Conservation (phyloP, 2,113 vertebrate genomes). For the Galeopterus variegatus region DNA sequence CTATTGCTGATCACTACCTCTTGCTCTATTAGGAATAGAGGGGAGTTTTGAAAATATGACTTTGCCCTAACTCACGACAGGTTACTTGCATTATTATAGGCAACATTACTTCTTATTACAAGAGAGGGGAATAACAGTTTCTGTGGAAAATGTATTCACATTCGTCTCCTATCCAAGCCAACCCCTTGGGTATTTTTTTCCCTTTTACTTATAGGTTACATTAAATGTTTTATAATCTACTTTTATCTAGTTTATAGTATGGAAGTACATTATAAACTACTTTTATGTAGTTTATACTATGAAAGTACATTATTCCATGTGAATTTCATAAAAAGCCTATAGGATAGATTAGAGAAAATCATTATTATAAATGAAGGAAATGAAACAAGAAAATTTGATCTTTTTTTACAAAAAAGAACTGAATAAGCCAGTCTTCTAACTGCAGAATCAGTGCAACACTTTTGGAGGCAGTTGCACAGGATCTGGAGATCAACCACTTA, state of each 20-base stretch:
- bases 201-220: background rate
- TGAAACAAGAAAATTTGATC: background rate
- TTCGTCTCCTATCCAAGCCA: background rate
- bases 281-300: background rate
- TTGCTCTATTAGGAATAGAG: background rate
- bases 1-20: background rate
- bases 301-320: background rate
- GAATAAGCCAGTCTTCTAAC: background rate
- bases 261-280: background rate
- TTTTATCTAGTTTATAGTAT: background rate
- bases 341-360: background rate
- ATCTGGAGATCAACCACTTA: background rate
- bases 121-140: background rate
- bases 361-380: background rate
- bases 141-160: background rate
- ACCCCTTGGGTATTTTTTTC: background rate
- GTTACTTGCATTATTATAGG: background rate
- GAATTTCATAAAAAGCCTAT: background rate
- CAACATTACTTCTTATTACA: background rate
- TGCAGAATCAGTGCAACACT: fast-evolving
- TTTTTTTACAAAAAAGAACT: slow-evolving; percentile 36
- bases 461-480: background rate
- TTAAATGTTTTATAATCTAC: slow-evolving; percentile 49
- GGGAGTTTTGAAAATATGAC: background rate
- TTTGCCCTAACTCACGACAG: background rate